Evolutionary conservation across 2,113 vertebrate genomes (phyloP).

Genomic region (Cichladusa arquata): DNA sequence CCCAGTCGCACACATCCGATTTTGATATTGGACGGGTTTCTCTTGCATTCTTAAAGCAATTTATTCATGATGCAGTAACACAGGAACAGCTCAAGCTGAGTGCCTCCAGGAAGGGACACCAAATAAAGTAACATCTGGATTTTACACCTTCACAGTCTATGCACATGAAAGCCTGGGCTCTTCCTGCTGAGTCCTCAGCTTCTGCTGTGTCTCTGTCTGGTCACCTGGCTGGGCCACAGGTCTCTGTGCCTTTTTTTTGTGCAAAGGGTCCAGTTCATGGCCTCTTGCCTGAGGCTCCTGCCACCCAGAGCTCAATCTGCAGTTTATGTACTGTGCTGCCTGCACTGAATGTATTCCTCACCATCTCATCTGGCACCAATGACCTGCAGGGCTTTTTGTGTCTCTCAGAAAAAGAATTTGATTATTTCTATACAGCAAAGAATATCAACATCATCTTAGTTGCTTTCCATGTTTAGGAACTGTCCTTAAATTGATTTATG

Average conservation of each 20-base stretch:
- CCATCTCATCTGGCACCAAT: neutral
- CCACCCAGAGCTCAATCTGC: neutral
- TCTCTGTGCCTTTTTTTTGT: neutral
- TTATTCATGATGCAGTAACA: neutral
- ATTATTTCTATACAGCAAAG: neutral
- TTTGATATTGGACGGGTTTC: neutral
- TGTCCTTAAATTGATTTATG: neutral
- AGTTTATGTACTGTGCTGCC: neutral
- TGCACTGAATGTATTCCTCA: neutral
- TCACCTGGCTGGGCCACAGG: neutral
- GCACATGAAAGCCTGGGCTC: neutral
- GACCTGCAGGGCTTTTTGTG: neutral
- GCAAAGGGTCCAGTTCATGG: neutral
- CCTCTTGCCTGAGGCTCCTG: neutral
- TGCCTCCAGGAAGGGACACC: neutral
- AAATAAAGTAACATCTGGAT: neutral
- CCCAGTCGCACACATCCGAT: neutral
- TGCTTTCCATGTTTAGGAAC: neutral
- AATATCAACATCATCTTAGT: neutral
- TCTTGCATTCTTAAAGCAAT: neutral
- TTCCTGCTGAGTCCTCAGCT: neutral
- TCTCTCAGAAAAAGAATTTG: neutral
- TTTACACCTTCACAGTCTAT: neutral
- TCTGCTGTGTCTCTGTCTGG: accelerated
- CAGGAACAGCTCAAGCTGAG: neutral